phyloP scores from a whole-genome alignment of 2,888 invertebrate species.

The Dendrolimus houi region DNA sequence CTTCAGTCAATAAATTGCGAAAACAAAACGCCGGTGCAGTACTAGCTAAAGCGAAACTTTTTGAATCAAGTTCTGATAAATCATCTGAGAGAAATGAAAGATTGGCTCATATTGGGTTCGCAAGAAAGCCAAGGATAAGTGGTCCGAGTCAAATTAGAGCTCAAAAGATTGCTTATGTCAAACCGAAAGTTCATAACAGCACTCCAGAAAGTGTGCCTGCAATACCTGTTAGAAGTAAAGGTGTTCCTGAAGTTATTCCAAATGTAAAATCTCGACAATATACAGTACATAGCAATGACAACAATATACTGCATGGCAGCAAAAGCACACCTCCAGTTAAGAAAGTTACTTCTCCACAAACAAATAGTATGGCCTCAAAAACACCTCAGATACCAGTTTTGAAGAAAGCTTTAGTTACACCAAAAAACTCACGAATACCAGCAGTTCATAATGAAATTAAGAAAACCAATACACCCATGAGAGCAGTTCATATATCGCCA shows the following conservation, averaged over 20 bases:
- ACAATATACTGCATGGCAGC: slow-evolving; percentile 16
- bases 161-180: slow-evolving; percentile 39
- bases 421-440: slow-evolving; percentile 71
- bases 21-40: slow-evolving; percentile 88
- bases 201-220: slow-evolving; percentile 22
- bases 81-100: slow-evolving; percentile 58
- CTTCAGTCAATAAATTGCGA: slow-evolving; percentile 83
- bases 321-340: slow-evolving; percentile 47
- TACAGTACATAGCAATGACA: background rate
- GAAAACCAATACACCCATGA: slow-evolving; percentile 77
- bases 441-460: slow-evolving; percentile 48
- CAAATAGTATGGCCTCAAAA: slow-evolving; percentile 25
- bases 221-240: slow-evolving; percentile 1
- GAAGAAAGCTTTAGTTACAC: slow-evolving; percentile 76
- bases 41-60: slow-evolving; percentile 85
- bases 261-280: background rate
- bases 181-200: slow-evolving; percentile 35
- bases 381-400: slow-evolving; percentile 71
- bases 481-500: slow-evolving; percentile 61
- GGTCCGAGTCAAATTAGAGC: slow-evolving; percentile 36
- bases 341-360: slow-evolving; percentile 48
- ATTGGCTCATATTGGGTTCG: slow-evolving; percentile 45
- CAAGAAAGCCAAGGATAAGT: slow-evolving; percentile 55
- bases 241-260: too few species aligned
- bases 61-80: slow-evolving; percentile 77